Evolutionary conservation across 1,140 invertebrate species (phyloP), one percentile per base, ranked within the genome.

Genomic region (Neodiprion virginianus): DNA sequence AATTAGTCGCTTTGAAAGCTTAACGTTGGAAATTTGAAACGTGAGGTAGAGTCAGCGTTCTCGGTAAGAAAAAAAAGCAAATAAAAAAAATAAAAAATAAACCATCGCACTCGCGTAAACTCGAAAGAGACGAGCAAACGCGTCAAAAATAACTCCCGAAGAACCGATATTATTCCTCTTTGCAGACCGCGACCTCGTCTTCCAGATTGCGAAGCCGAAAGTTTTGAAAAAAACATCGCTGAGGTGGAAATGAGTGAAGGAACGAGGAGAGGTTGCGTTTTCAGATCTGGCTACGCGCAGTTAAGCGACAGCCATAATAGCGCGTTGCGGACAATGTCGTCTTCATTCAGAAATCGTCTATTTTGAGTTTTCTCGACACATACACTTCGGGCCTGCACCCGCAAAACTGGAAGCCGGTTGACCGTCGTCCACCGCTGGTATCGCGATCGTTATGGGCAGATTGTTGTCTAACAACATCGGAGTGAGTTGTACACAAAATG

Each of bases 401-500:
- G 28, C 28, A 40, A 40, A 40, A 40, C 28, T 40, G 28, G 28
- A 61, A 74, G 78, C 75, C 80, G 69, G 78, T 78, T 84, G 74
- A 77, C 77, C 76, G 80, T 78, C 77, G 71, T 28, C 76, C 73
- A 73, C 77, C 53, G 79, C 67, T 76, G 67, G 68, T 70, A 67
- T 81, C 71, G 74, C 78, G 78, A 74, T 67, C 75, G 71, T 53
- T 71, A 69, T 69, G 40, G 21, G 23, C 12, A 65, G 74, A 81
- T 86, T 86, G 85, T 88, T 86, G 79, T 86, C 85, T 87, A 88
- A 87, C 84, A 86, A 85, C 80, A 84, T 84, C 73, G 74, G 76
- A 87, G 83, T 86, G 81, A 87, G 85, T 87, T 86, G 86, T 86
- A 87, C 85, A 85, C 87, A 85, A 87, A 87, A 87, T 85, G 84